Conservation (phyloP, 1,140 invertebrate genomes). For the Cydia strobilella region DNA sequence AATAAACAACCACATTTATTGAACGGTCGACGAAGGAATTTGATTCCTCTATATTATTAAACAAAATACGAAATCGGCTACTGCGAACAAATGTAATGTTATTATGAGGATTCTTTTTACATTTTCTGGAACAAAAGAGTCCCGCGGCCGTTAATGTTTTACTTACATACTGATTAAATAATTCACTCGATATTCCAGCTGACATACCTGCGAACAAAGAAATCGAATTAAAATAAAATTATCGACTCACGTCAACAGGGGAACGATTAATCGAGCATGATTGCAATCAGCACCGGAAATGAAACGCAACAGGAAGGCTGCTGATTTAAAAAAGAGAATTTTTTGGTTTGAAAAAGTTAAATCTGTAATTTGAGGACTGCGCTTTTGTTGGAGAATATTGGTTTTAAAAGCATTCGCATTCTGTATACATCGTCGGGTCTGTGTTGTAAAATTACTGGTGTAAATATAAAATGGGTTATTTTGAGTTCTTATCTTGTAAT, state of each 20-base stretch:
- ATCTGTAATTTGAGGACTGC: neutral
- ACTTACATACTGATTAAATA: neutral
- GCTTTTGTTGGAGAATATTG: neutral
- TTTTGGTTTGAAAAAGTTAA: neutral
- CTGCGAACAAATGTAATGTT: no score
- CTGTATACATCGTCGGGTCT: no score
- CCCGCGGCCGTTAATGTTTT: neutral
- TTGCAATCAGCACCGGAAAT: slow-evolving; percentile 25
- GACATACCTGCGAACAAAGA: slow-evolving; percentile 16
- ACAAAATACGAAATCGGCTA: no score
- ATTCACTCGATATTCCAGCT: neutral
- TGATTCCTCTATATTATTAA: no score
- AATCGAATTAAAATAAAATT: slow-evolving; percentile 12
- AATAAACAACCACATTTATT: no score
- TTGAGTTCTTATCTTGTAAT: no score
- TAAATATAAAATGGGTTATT: no score
- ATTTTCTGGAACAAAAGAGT: neutral
- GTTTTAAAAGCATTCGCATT: neutral
- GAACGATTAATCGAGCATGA: slow-evolving; percentile 17
- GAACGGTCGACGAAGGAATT: no score
- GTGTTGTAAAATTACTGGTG: no score
- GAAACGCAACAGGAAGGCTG: neutral
- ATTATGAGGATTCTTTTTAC: neutral
- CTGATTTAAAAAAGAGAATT: neutral
- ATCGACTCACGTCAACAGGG: neutral